Evolutionary conservation across 2,888 invertebrate genomes (phyloP), one percentile per base, ranked within the genome.

Genomic region (Cordilura impudica): DNA sequence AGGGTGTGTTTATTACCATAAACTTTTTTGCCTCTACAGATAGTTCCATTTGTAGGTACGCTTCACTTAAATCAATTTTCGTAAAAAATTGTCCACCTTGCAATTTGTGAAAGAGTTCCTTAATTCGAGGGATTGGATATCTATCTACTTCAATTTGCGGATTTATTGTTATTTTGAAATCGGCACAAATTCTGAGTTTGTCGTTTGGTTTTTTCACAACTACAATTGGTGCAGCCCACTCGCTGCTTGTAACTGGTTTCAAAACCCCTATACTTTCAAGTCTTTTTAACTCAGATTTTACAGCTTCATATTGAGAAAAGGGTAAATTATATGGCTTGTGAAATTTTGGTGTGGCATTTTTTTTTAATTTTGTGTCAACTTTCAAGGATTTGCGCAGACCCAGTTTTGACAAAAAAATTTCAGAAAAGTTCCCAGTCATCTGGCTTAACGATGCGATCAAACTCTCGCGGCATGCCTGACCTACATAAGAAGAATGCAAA

Each of bases 1-100:
- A 67, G 1, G 79, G 81, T 10, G 82, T 82, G 45, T 82, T 82
- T 0, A 79, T 74, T 10, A 75, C 76, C n/a, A 74, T 66, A 1
- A 80, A 35, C 58, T 47, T 49, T 51, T 80, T 81, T n/a, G 80
- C 35, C 14, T 39, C 54, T 0, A 81, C 78, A 31, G 80, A 45
- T n/a, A 81, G 16, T 14, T 78, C 66, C 19, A 83, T 63, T 51
- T 80, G 76, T 1, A 81, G 21, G 19, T 81, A 82, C 2, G 80
- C 77, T 8, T 82, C 75, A 10, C 72, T 76, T 2, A 81, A 45
- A 39, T 82, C 69, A 2, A 81, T 76, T 71, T 82, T 83, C 8
- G 75, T 53, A 35, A 73, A 82, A 45, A 56, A 39, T 21, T 81
- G 82, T 81, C 1, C 80, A 21, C 10, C 81, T 81, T 23, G 81